Conservation (phyloP, 2,888 invertebrate genomes). For the Erynnis tages region DNA sequence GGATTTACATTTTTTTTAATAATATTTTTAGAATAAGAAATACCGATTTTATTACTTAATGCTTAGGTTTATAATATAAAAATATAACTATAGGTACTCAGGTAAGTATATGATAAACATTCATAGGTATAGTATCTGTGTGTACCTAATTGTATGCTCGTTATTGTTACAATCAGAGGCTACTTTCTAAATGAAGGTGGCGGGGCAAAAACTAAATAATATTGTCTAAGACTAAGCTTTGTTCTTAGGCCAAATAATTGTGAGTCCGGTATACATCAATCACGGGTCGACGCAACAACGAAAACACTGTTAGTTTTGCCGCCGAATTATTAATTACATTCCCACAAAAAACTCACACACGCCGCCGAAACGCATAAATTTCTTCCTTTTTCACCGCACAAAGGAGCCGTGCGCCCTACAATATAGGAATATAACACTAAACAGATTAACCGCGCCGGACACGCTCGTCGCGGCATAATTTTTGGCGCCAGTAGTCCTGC, state of each 20-base stretch:
- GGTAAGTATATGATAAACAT: too few species aligned
- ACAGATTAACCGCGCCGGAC: constrained; percentile 76
- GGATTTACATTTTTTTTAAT: too few species aligned
- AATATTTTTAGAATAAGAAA: too few species aligned
- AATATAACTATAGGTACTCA: too few species aligned
- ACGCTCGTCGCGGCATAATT: constrained; percentile 78
- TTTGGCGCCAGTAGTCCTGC: constrained; percentile 81
- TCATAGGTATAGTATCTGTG: too few species aligned
- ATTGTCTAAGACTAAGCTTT: constrained; percentile 22
- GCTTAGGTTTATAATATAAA: too few species aligned
- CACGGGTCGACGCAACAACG: constrained; percentile 67
- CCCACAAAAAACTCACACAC: constrained; percentile 79
- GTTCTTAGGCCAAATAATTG: constrained; percentile 51
- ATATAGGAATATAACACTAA: constrained; percentile 64
- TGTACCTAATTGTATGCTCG: not conserved
- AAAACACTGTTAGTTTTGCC: constrained; percentile 83
- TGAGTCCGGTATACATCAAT: constrained; percentile 61
- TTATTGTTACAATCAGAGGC: not conserved
- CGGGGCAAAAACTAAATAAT: constrained; percentile 19
- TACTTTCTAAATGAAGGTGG: constrained; percentile 18
- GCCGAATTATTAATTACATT: constrained; percentile 83
- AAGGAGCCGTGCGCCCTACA: constrained; percentile 70
- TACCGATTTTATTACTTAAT: too few species aligned
- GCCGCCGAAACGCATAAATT: constrained; percentile 80
- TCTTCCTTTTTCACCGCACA: constrained; percentile 80